Evolutionary conservation across 2,888 invertebrate genomes (phyloP).

Genomic region (Anarsia innoxiella): DNA sequence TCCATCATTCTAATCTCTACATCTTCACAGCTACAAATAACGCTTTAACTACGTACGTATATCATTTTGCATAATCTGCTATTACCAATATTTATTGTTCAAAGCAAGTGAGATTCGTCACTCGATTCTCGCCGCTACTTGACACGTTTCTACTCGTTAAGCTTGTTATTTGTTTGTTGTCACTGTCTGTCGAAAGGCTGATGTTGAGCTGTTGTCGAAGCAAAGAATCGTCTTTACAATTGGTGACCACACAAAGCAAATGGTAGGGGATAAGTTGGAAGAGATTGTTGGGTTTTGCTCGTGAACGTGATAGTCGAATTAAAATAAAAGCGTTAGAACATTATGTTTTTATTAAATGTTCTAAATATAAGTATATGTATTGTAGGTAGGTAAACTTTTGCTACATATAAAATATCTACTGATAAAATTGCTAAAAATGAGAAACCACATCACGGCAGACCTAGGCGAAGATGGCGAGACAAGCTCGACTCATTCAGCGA

Average conservation of each 20-base stretch:
- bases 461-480: no score
- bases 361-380: no score
- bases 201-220: slow-evolving; percentile 19
- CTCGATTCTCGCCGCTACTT: slow-evolving; percentile 20
- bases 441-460: no score
- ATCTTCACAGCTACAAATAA: no score
- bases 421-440: no score
- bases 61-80: not conserved
- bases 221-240: slow-evolving; percentile 36
- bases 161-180: slow-evolving; percentile 69
- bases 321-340: no score
- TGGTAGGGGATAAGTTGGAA: not conserved
- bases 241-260: slow-evolving; percentile 45
- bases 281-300: not conserved
- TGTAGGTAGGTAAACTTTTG: no score
- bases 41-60: not conserved
- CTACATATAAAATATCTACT: no score
- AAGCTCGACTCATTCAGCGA: no score
- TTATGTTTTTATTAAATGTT: no score
- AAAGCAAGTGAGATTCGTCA: slow-evolving; percentile 8
- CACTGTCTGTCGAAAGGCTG: slow-evolving; percentile 43
- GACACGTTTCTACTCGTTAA: slow-evolving; percentile 69
- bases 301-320: no score
- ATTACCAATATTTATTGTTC: slow-evolving; percentile 1
- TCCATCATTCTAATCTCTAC: no score